These are phyloP conservation scores for Trichogramma evanescens DNA, from an alignment of 2,888 invertebrate species.

Conservation along the genomic window DNA sequence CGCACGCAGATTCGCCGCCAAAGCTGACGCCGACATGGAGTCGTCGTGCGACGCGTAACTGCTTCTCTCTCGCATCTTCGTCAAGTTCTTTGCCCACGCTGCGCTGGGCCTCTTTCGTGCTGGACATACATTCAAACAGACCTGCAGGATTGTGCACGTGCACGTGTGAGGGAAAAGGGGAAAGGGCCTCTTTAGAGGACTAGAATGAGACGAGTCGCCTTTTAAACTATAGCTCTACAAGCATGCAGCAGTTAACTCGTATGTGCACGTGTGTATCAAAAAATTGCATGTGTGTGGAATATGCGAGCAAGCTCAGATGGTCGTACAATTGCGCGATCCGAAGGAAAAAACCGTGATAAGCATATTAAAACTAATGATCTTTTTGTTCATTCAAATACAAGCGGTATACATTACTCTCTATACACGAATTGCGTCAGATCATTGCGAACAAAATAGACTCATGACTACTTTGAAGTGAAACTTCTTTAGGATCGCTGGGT, in stretches of 20 bases:
- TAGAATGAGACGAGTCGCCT: slow-evolving; percentile 6
- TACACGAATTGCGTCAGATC: no score
- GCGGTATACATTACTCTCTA: no score
- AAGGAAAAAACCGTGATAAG: slow-evolving; percentile 17
- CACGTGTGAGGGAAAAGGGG: slow-evolving; percentile 1
- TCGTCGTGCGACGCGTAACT: slow-evolving; percentile 23
- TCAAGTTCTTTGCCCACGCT: not conserved
- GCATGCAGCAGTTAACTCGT: no score
- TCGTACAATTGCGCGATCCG: no score
- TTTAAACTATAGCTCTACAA: no score
- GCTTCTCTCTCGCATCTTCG: not conserved
- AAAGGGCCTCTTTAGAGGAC: slow-evolving; percentile 17
- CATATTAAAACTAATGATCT: slow-evolving; percentile 25
- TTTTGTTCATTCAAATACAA: slow-evolving; percentile 13
- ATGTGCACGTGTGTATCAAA: no score
- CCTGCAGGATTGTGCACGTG: not conserved
- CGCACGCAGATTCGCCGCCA: slow-evolving; percentile 24
- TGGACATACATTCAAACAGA: not conserved
- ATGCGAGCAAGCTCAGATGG: no score
- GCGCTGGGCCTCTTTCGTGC: not conserved
- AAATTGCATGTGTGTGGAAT: no score
- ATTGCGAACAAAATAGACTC: no score
- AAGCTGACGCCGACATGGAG: slow-evolving; percentile 36
- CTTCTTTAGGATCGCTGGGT: no score
- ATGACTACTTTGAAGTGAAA: no score